These are phyloP conservation scores for Cyanocitta stelleri DNA, from an alignment of 2,113 vertebrate species.

Conservation along the genomic window DNA sequence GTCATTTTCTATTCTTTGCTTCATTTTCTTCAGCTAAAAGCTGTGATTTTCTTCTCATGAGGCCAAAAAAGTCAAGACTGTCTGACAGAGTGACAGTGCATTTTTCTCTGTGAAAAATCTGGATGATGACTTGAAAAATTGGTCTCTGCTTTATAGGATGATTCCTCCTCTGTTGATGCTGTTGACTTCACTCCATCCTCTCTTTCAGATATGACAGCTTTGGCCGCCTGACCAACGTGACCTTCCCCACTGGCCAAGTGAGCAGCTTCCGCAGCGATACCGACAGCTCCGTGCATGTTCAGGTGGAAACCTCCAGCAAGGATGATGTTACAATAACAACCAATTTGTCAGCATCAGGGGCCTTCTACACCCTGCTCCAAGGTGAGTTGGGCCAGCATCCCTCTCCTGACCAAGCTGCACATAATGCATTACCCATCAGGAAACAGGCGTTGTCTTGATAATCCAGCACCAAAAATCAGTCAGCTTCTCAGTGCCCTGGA, in stretches of 20 bases:
- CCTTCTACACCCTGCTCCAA: constrained; percentile 96
- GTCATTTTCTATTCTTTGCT: background rate
- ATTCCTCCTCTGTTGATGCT: background rate
- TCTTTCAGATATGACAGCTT: constrained; percentile 89
- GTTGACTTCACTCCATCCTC: background rate
- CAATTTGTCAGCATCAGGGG: constrained; percentile 93
- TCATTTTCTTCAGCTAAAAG: background rate
- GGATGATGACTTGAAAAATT: background rate
- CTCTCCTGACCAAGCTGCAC: background rate
- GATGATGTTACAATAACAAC: constrained; percentile 95
- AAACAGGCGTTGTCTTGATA: background rate
- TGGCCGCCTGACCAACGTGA: constrained; percentile 94
- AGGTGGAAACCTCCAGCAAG: constrained; percentile 91
- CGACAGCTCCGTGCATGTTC: constrained; percentile 89
- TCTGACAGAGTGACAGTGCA: background rate
- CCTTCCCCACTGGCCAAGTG: constrained; percentile 93
- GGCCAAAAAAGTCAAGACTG: background rate
- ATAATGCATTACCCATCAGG: background rate
- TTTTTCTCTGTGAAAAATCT: background rate
- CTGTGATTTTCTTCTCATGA: background rate
- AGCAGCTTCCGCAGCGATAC: constrained; percentile 92
- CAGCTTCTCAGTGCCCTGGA: background rate
- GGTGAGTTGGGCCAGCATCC: constrained; percentile 69
- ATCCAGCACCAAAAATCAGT: background rate
- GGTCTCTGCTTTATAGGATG: background rate